Base-by-base conservation (phyloP, 2,113 vertebrate species). In the Seriola rivoliana region DNA sequence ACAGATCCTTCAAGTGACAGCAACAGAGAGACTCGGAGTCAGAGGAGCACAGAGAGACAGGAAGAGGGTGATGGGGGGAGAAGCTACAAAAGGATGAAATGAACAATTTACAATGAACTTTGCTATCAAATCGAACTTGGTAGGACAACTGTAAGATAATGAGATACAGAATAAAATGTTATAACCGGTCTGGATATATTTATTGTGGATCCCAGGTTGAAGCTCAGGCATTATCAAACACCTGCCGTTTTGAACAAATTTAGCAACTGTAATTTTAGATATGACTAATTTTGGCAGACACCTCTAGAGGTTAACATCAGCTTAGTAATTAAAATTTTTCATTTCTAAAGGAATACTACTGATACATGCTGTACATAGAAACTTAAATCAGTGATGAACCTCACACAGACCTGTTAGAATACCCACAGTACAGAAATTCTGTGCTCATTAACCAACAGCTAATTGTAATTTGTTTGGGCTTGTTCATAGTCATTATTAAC, bases 1-100 rank as follows among this genome's bases (percentile, higher is more conserved):
- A 13, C 70, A 81, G 71, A 86, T 75, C 60, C 67, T 50, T 68
- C 62, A 17, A 34, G 55, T 71, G 52, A 71, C 63, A 60, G 66
- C 40, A 67, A 19, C 50, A 21, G 19, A 52, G 50, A 52, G 11
- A 52, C 2, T 21, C 19, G 21, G 50, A 52, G 19, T 8, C 50
- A 52, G 19, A n/a, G 19, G 1, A 52, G 19, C 50, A 70, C 40
- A 54, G 23, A 71, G 55, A 81, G 62, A 57, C 32, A 73, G 44
- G 38, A 57, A 40, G 44, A 67, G n/a, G 23, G 11, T 44, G 21
- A 23, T 9, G 29, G 38, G 44, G 12, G 21, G 13, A 38, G 29
- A 62, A 29, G 44, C 69, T 38, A 64, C 52, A 62, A 46, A 58
- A 12, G 13, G 12, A 71, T 57, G 25, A 58, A 82, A 82, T 50